phyloP scores from a whole-genome alignment of 2,113 vertebrate species.

The Myodes glareolus region DNA sequence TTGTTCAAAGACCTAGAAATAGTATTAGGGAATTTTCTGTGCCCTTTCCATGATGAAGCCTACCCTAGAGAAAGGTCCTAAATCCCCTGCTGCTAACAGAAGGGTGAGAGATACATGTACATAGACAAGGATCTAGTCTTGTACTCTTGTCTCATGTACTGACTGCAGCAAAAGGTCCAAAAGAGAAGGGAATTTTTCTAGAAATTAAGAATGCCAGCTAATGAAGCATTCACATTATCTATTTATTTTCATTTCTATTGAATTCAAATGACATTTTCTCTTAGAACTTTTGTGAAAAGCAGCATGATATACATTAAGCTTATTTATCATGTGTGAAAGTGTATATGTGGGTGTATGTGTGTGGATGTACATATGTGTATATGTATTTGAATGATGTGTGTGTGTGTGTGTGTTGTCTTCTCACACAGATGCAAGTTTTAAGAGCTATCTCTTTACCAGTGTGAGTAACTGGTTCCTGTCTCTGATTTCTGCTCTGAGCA shows the following conservation, averaged over 20 bases:
- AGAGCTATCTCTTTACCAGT: background rate
- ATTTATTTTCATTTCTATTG: background rate
- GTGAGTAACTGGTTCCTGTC: fast-evolving
- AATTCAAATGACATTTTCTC: background rate
- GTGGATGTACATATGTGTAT: background rate
- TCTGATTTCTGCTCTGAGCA: background rate
- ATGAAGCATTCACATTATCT: background rate
- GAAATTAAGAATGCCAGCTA: background rate
- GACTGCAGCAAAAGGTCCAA: background rate
- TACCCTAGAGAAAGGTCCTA: background rate
- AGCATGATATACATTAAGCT: background rate
- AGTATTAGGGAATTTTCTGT: background rate
- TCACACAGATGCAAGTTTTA: background rate
- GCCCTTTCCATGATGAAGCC: background rate
- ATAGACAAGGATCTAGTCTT: background rate
- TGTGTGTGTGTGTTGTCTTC: background rate
- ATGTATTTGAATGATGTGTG: background rate
- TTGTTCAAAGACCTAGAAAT: background rate
- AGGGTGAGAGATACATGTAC: background rate
- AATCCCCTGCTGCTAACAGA: background rate
- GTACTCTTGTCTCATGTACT: no score
- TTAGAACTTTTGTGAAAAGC: background rate
- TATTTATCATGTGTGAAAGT: background rate
- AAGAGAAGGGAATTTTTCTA: background rate
- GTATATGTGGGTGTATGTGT: background rate